Evolutionary conservation across 2,113 vertebrate species (phyloP).

Genomic region (Gobius niger): DNA sequence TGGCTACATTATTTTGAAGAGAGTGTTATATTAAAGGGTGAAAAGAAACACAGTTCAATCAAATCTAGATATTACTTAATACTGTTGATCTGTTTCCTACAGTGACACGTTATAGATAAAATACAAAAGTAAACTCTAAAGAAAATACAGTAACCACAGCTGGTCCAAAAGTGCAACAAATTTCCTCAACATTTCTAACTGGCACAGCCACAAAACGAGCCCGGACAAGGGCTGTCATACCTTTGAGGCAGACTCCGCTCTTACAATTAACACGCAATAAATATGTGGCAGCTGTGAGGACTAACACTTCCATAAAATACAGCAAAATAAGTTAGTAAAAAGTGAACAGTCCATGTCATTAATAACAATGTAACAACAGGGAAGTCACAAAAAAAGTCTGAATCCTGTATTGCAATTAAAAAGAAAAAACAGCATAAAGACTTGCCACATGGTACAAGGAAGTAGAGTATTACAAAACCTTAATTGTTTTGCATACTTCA

Average conservation of each 20-base stretch:
- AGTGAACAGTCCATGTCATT: neutral
- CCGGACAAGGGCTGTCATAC: constrained; percentile 19
- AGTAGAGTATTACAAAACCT: too few relatives aligned
- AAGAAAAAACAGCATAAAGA: too few relatives aligned
- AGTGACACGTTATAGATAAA: constrained; percentile 33
- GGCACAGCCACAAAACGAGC: constrained; percentile 27
- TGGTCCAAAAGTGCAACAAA: constrained; percentile 68
- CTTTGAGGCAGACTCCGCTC: constrained; percentile 23
- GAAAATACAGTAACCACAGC: constrained; percentile 54
- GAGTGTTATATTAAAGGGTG: constrained; percentile 8
- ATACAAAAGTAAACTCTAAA: constrained; percentile 51
- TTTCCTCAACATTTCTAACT: constrained; percentile 25
- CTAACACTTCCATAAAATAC: constrained; percentile 19
- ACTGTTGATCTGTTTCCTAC: constrained; percentile 6
- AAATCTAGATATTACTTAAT: neutral
- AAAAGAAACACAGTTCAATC: constrained; percentile 7
- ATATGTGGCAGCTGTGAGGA: constrained; percentile 32
- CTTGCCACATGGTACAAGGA: too few relatives aligned
- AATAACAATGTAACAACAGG: neutral
- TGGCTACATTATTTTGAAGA: constrained; percentile 16
- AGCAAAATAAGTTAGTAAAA: constrained; percentile 38
- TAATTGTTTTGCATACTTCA: too few relatives aligned
- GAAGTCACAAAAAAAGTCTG: neutral
- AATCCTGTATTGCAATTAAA: neutral
- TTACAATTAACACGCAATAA: constrained; percentile 39